Evolutionary conservation across 2,797 vertebrate species (phyloP).

Genomic region (Benthosema pterotum): DNA sequence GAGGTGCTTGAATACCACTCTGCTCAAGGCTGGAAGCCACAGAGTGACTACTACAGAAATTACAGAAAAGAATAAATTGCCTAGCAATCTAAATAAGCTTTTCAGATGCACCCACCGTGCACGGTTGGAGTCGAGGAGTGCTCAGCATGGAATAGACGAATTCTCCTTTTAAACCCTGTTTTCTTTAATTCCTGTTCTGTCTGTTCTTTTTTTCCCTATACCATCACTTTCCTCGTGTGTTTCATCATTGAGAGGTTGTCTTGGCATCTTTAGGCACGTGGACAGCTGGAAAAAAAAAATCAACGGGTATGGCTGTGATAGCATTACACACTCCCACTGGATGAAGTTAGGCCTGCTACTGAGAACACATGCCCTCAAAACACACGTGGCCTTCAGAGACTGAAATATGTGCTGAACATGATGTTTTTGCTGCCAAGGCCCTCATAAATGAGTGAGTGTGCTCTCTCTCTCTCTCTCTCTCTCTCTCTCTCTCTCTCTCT

Average conservation of each 20-base stretch:
- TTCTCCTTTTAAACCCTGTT: no score
- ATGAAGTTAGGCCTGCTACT: neutral
- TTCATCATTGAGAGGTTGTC: neutral
- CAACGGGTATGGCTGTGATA: neutral
- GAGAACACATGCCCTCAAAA: neutral
- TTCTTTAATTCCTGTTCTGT: no score
- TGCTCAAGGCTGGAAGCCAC: no score
- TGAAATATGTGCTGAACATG: neutral
- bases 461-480: slow-evolving; percentile 1
- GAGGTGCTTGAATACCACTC: no score
- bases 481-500: neutral
- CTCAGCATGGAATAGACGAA: no score
- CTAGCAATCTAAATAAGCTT: no score
- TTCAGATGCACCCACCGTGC: no score
- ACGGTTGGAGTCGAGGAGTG: no score
- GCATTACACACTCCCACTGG: neutral
- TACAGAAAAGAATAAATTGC: no score
- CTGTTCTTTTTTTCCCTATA: no score
- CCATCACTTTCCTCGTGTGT: neutral
- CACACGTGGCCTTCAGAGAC: neutral
- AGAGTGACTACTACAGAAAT: no score
- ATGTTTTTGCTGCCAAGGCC: slow-evolving; percentile 11
- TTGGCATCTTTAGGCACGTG: neutral
- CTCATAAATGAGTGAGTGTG: slow-evolving; percentile 3
- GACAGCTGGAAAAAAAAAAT: neutral